A percentile compares a stretch with the other conserved stretches of the same genome.
phyloP scores from a whole-genome alignment of 2,113 vertebrate genomes.

The Triplophysa rosa region DNA sequence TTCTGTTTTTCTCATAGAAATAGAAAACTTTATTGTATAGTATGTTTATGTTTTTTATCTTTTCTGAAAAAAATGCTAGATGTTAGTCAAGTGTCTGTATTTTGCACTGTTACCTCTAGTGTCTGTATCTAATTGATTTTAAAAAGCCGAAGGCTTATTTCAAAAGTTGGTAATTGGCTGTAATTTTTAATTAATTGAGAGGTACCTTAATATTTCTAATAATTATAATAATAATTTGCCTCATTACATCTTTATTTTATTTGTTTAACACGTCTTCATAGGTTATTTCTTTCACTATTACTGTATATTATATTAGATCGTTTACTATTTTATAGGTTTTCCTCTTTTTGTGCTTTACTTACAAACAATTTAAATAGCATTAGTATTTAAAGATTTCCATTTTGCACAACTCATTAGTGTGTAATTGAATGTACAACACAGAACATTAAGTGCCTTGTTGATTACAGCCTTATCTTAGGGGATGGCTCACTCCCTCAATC shows the following conservation, averaged over 20 bases:
- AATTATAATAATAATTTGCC: not conserved
- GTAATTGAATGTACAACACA: constrained; percentile 83
- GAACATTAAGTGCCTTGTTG: constrained; percentile 79
- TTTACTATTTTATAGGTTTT: not conserved
- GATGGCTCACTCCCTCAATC: constrained; percentile 80
- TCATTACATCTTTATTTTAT: not conserved
- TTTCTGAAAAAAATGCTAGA: too few species aligned
- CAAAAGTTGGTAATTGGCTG: not conserved
- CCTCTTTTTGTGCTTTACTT: not conserved
- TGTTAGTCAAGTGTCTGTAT: too few species aligned
- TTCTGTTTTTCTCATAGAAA: too few species aligned
- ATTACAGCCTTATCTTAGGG: constrained; percentile 84
- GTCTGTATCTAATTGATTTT: not conserved
- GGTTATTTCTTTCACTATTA: not conserved
- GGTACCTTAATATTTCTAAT: not conserved
- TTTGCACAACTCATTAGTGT: constrained; percentile 76
- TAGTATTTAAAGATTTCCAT: constrained; percentile 85
- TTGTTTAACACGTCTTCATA: too few species aligned
- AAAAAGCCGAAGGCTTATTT: not conserved
- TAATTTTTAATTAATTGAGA: not conserved
- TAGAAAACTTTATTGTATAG: too few species aligned
- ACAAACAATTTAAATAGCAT: constrained; percentile 79
- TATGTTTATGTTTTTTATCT: too few species aligned
- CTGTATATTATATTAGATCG: not conserved
- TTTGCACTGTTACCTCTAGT: not conserved